Base-by-base conservation (phyloP, 2,888 invertebrate genomes). In the Drosophila prostipennis region DNA sequence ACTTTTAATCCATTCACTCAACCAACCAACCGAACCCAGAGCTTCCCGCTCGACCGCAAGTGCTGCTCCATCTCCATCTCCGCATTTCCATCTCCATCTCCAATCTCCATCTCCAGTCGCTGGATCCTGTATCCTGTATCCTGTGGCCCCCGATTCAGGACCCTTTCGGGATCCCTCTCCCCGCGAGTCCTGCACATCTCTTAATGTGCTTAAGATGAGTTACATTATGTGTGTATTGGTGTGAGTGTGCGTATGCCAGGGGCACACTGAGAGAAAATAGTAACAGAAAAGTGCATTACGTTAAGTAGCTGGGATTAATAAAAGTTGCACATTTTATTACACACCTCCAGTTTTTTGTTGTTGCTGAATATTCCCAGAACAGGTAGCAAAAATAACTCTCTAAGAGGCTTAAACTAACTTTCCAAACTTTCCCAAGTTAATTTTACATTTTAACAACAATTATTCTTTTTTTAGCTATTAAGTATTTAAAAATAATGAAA, bases 121-220 rank as follows among this genome's bases (percentile, higher is more conserved):
- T 23, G 6, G 40, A 14, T 29, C 29, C 14, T 29, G 29, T 14
- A 8, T 46, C 63, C 40, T 16, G 23, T 10, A 42, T 42, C 40
- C 40, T 34, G 34, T 11, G 5, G 14, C 26, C 26, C 57, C 57
- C 14, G 57, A 39, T 39, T 29, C 79, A 75, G 68, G 72, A 56
- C 68, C 83, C 58, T 49, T 26, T 26, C 26, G 26, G 26, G 5
- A 23, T 6, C 11, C 36, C 40, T 2, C 40, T 10, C 11, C 32
- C 46, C 14, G 48, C 48, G 43, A 40, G 58, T 29, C 55, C 55
- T 58, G 77, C 57, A 53, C 80, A 64, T 70, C 79, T 74, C 82
- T 82, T 82, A 88, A 82, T 82, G 82, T 86, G 84, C 80, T 88
- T 82, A 88, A 82, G 82, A 82, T 82, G 82, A 82, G 89, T 87